Evolutionary conservation across 2,113 vertebrate genomes (phyloP).

Genomic region (Aegypius monachus): DNA sequence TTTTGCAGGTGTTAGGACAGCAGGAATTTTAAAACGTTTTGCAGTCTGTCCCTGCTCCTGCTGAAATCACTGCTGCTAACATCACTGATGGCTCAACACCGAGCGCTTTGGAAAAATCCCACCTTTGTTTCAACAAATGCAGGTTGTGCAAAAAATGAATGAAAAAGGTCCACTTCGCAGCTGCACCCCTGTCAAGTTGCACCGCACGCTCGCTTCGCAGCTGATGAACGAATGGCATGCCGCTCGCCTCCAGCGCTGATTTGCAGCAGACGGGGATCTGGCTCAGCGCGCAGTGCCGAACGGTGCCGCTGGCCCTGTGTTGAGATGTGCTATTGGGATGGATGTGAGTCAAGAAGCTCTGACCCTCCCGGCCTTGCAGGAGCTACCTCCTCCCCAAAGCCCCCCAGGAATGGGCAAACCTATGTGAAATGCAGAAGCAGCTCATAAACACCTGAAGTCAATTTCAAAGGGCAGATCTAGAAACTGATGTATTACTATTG

Average conservation of each 20-base stretch:
- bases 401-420: background rate
- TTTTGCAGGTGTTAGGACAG: background rate
- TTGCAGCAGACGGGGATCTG: background rate
- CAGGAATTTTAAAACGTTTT: background rate
- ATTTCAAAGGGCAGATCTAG: background rate
- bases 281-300: rapidly evolving
- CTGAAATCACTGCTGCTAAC: background rate
- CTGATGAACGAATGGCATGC: rapidly evolving
- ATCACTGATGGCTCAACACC: rapidly evolving
- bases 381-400: background rate
- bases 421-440: background rate
- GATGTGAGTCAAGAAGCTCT: background rate
- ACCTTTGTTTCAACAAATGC: background rate
- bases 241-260: background rate
- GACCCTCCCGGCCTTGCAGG: background rate
- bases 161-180: background rate
- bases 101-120: background rate
- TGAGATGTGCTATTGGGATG: rapidly evolving
- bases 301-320: rapidly evolving
- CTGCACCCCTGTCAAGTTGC: rapidly evolving
- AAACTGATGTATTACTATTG: background rate
- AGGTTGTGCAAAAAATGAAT: background rate
- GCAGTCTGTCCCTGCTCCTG: background rate
- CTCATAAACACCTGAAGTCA: background rate
- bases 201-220: background rate